Conservation (phyloP, 1,140 invertebrate genomes). For the Drosophila malerkotliana region DNA sequence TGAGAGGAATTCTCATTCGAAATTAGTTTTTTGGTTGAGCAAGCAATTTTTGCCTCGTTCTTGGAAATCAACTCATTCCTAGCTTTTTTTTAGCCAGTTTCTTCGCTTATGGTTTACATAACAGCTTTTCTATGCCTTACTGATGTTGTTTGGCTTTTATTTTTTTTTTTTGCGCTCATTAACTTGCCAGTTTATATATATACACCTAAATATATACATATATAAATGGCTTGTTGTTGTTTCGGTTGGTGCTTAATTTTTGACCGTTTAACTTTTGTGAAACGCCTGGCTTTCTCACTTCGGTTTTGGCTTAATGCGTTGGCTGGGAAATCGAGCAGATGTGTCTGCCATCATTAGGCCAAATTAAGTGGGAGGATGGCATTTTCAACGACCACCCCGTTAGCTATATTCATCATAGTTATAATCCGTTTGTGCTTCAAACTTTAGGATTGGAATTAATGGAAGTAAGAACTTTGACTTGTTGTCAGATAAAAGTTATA, state of each 20-base stretch:
- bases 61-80: constrained; percentile 37
- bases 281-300: constrained; percentile 29
- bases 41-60: constrained; percentile 47
- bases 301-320: constrained; percentile 62
- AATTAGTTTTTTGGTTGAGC: constrained; percentile 70
- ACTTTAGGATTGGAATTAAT: neutral
- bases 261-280: constrained; percentile 71
- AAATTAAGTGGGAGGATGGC: neutral
- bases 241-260: constrained; percentile 64
- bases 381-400: constrained; percentile 3
- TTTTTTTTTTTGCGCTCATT: constrained; percentile 61
- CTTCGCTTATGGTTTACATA: constrained; percentile 23
- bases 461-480: too few relatives aligned
- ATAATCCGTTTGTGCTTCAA: constrained; percentile 25
- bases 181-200: constrained; percentile 66
- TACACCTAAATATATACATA: constrained; percentile 40
- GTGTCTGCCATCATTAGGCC: constrained; percentile 62
- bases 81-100: constrained; percentile 24
- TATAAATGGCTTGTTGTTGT: constrained; percentile 8
- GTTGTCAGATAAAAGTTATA: too few relatives aligned
- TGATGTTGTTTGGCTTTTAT: constrained; percentile 1
- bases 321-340: constrained; percentile 66
- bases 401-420: constrained; percentile 37
- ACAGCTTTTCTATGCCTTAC: constrained; percentile 39
- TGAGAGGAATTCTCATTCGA: constrained; percentile 36